Evolutionary conservation across 2,797 vertebrate genomes (phyloP).

Genomic region (Mallotus villosus): DNA sequence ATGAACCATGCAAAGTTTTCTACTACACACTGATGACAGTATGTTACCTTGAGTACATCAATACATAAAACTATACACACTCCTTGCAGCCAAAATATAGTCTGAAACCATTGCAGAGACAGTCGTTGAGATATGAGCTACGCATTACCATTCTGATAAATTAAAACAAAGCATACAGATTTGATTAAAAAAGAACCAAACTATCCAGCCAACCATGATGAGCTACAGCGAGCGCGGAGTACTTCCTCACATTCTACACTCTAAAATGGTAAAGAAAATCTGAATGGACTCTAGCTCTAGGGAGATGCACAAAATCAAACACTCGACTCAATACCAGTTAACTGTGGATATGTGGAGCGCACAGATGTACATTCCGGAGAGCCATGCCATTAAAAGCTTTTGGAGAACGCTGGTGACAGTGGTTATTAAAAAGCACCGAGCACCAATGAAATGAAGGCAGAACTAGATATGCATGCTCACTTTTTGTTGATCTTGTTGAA

Average conservation of each 20-base stretch:
- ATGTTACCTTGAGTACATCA: neutral
- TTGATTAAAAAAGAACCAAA: neutral
- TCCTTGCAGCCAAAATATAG: conserved; percentile 2
- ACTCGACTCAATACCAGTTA: conserved; percentile 34
- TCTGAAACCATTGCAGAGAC: conserved; percentile 1
- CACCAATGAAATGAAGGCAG: conserved; percentile 65
- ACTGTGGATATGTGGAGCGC: conserved; percentile 46
- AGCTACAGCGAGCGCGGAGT: conserved; percentile 17
- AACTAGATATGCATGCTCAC: conserved; percentile 74
- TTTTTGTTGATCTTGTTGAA: conserved; percentile 73
- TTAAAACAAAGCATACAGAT: conserved; percentile 10
- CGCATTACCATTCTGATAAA: neutral
- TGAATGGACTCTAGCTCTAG: conserved; percentile 10
- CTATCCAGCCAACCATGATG: conserved; percentile 12
- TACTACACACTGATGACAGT: conserved; percentile 2
- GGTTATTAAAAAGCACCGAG: conserved; percentile 58
- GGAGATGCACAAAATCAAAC: conserved; percentile 34
- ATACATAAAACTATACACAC: conserved; percentile 7
- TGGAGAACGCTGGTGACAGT: conserved; percentile 58
- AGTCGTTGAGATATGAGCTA: neutral
- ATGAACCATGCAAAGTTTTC: conserved; percentile 17
- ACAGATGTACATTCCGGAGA: conserved; percentile 58
- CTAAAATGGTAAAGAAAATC: conserved; percentile 31
- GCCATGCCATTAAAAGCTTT: conserved; percentile 65
- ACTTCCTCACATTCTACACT: conserved; percentile 35